Percentiles rank a stretch among this genome's conserved stretches.
phyloP scores from a whole-genome alignment of 1,140 invertebrate genomes.

The Drosophila athabasca region DNA sequence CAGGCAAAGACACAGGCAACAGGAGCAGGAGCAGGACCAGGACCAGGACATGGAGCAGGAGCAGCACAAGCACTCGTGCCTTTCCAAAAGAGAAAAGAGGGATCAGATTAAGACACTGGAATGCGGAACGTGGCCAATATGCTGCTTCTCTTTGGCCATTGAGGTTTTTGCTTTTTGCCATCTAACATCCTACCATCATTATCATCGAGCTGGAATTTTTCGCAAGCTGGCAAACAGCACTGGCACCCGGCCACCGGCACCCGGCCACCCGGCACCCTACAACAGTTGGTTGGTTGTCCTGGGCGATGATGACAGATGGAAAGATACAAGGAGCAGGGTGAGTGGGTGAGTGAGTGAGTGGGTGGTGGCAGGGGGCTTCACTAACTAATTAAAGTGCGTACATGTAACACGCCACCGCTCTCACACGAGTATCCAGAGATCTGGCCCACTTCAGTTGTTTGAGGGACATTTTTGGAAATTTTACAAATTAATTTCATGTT shows the following conservation, averaged over 20 bases:
- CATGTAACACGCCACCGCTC: conserved; percentile 15
- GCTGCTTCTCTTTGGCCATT: conserved; percentile 12
- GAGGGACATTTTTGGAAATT: conserved; percentile 65
- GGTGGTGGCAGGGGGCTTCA: conserved; percentile 13
- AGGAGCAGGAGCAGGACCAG: not conserved
- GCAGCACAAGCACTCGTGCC: no score
- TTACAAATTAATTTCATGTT: conserved; percentile 80
- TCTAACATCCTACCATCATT: not conserved
- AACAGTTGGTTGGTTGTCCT: conserved; percentile 32
- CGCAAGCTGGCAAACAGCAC: conserved; percentile 33
- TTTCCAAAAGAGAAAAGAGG: not conserved
- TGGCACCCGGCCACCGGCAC: no score
- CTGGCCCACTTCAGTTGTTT: conserved; percentile 4
- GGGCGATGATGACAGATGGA: conserved; percentile 11
- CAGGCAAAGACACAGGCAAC: not conserved
- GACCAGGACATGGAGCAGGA: not conserved
- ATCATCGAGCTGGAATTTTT: conserved; percentile 15
- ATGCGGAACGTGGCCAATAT: conserved; percentile 51
- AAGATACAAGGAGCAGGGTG: not conserved
- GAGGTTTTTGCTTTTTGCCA: conserved; percentile 7
- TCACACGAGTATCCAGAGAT: not conserved
- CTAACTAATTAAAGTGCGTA: conserved; percentile 67
- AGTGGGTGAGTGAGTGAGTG: conserved; percentile 9
- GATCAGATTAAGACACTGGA: conserved; percentile 51
- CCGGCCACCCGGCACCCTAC: not conserved